These are phyloP conservation scores for Drosophila sulfurigaster DNA, from an alignment of 1,140 invertebrate species.

Conservation along the genomic window DNA sequence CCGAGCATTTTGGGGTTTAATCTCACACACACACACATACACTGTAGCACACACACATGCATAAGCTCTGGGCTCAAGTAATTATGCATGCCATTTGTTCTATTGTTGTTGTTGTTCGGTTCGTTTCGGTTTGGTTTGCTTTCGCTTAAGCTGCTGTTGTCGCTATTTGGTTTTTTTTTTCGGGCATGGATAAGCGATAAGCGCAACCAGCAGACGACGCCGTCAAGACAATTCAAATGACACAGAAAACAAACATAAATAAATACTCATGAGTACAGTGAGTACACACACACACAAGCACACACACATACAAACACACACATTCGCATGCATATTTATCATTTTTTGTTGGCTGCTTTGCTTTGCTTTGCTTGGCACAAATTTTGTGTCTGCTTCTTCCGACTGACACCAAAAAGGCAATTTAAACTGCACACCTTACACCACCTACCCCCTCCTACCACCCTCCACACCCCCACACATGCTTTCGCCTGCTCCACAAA, in stretches of 20 bases:
- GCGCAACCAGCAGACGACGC: constrained; percentile 44
- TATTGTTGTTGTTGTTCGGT: constrained; percentile 25
- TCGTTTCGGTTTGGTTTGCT: too few species aligned
- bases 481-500: constrained; percentile 43
- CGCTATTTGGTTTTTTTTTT: constrained; percentile 13
- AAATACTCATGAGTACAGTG: constrained; percentile 33
- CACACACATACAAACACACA: constrained; percentile 7
- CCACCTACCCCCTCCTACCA: background rate
- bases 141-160: background rate
- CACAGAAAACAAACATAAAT: constrained; percentile 48
- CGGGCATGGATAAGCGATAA: constrained; percentile 57
- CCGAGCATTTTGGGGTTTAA: constrained; percentile 51
- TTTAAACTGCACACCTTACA: constrained; percentile 58
- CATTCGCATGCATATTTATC: constrained; percentile 63
- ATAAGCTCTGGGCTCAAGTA: constrained; percentile 58
- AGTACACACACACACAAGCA: background rate
- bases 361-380: constrained; percentile 38
- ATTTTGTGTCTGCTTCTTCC: constrained; percentile 49
- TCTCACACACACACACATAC: constrained; percentile 53
- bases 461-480: constrained; percentile 20
- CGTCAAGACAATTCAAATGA: constrained; percentile 49
- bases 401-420: constrained; percentile 70
- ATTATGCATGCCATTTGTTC: constrained; percentile 69
- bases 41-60: background rate
- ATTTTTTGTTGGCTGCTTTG: constrained; percentile 45